Evolutionary conservation across 2,797 vertebrate genomes (phyloP), one percentile per base, ranked within the genome.

Genomic region (Alcedo atthis): DNA sequence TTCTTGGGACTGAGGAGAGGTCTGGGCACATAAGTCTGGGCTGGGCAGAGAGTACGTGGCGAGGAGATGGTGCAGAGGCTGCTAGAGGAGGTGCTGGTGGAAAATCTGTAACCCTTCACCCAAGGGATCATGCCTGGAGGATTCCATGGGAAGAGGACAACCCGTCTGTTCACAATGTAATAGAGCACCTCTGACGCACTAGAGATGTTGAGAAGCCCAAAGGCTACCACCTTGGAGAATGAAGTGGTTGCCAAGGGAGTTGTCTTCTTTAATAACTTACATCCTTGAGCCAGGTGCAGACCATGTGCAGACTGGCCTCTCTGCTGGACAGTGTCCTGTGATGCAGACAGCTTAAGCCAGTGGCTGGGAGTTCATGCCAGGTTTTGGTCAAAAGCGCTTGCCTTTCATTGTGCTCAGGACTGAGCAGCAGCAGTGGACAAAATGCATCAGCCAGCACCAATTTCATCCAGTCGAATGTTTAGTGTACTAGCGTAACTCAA

Each of bases 401-500:
- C 54, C 73, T 96, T 96, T 95, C 35, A 78, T 87, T 96, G 82
- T 82, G 45, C 74, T 82, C 76, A 75, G 67, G 64, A 80, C 70
- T 59, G 64, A 81, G 75, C 75, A 78, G 43, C 59, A 66, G 35
- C 58, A 93, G 82, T 59, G 62, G 70, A 91, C 48, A 16, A 87
- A 54, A 87, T 66, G 42, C 91, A 91, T 76, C 81, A 53, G 45
- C 53, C 81, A 84, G 49, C 1, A 1, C 51, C 49, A 8, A 42
- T 86, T 86, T 86, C 71, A 91, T 92, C 87, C 75, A 68, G 57
- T 73, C 2, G 0, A 81, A 79, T 71, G 59, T 76, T 28, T 87
- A 82, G 32, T 5, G 8, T 70, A 86, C 57, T 19, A 26, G 5
- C 35, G 46, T 22, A 4, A 92, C 59, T 87, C 89, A 92, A 86